A percentile compares a stretch with the other conserved stretches of the same genome.
Evolutionary conservation across 2,113 vertebrate genomes (phyloP).

Genomic region (Caloenas nicobarica): DNA sequence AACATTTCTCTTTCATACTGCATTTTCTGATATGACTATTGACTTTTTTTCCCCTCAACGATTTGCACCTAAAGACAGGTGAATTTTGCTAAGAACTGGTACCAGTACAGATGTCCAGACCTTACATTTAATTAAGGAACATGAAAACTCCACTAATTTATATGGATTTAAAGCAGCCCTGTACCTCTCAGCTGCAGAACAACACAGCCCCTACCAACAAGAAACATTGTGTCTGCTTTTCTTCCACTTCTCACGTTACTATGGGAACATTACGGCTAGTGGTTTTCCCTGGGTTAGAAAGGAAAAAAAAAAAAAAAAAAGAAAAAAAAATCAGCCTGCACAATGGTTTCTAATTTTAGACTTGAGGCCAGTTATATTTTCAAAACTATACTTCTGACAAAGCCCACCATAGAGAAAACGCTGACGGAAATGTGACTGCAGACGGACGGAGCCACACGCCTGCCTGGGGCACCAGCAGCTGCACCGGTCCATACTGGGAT

Average conservation of each 20-base stretch:
- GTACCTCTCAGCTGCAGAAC: not conserved
- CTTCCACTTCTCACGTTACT: constrained; percentile 12
- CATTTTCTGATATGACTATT: not conserved
- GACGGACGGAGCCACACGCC: too few relatives aligned
- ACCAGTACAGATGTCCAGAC: not conserved
- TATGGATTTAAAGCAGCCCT: not conserved
- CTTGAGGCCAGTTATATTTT: not conserved
- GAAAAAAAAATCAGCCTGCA: not conserved
- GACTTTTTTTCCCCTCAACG: not conserved
- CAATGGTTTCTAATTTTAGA: constrained; percentile 36
- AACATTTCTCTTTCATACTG: not conserved
- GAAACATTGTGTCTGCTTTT: not conserved
- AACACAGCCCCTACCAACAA: fast-evolving
- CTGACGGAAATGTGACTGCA: not conserved
- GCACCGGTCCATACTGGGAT: fast-evolving
- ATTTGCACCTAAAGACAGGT: not conserved
- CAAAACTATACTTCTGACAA: not conserved
- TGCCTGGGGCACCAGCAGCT: not conserved
- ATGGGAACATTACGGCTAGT: constrained; percentile 33
- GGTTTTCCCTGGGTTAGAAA: not conserved
- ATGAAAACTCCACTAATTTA: not conserved
- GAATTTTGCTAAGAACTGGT: not conserved
- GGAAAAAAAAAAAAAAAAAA: not conserved
- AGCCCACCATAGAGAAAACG: not conserved
- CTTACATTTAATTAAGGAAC: not conserved